phyloP scores from a whole-genome alignment of 2,113 vertebrate species.

The Crotophaga sulcirostris region DNA sequence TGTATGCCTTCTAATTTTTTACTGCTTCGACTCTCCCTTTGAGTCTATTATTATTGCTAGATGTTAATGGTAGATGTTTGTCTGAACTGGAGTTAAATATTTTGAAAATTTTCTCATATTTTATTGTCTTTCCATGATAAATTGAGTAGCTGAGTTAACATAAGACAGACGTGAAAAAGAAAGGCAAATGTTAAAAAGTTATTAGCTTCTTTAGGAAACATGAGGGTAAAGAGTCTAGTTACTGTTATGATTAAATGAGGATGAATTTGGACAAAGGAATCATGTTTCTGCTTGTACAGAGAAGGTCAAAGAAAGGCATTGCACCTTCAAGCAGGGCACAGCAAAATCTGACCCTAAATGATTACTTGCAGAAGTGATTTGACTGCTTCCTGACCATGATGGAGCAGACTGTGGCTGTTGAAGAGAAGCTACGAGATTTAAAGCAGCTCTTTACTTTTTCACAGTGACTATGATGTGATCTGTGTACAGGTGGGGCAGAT shows the following conservation, averaged over 20 bases:
- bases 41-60: background rate
- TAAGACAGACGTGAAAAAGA: background rate
- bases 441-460: background rate
- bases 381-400: background rate
- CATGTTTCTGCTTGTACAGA: background rate
- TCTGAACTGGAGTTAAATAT: background rate
- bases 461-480: fast-evolving
- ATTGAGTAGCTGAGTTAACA: background rate
- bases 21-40: background rate
- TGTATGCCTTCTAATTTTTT: background rate
- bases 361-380: background rate
- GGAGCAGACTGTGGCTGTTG: background rate
- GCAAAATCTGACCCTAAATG: background rate
- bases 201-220: background rate
- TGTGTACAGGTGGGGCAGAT: background rate
- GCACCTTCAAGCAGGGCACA: background rate
- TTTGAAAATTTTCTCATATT: background rate
- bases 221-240: background rate
- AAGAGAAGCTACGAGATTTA: background rate
- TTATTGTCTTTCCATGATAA: background rate
- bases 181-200: background rate
- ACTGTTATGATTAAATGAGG: background rate
- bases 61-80: background rate
- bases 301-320: background rate
- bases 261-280: background rate